A percentile compares a stretch with the other conserved stretches of the same genome.
Evolutionary conservation across 2,113 vertebrate species (phyloP).

Genomic region (Miniopterus natalensis): DNA sequence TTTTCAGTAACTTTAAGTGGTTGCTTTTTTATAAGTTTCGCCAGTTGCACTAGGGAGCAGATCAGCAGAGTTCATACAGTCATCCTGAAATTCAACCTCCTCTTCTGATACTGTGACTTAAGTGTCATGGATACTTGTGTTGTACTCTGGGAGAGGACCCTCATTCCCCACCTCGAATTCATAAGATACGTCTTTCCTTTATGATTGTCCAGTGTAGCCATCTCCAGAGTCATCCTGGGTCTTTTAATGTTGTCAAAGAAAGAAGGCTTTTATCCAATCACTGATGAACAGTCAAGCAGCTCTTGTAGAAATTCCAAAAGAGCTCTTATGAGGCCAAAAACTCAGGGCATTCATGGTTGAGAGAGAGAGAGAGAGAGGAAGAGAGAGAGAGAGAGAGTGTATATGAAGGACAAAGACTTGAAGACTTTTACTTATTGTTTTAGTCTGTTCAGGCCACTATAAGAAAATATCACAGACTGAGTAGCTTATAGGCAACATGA

Average conservation of each 20-base stretch:
- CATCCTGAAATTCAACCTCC: neutral
- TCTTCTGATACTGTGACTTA: neutral
- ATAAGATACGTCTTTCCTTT: neutral
- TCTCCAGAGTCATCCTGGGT: neutral
- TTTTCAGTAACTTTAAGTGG: neutral
- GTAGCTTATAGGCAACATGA: neutral
- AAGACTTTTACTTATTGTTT: neutral
- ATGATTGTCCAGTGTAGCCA: neutral
- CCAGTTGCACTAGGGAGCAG: neutral
- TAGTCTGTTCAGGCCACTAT: neutral
- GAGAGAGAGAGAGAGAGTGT: too few species aligned
- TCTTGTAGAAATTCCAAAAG: neutral
- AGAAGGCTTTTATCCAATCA: neutral
- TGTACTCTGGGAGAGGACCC: neutral
- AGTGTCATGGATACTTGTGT: neutral
- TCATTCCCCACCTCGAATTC: neutral
- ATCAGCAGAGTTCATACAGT: neutral
- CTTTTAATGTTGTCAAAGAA: neutral
- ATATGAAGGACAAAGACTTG: neutral
- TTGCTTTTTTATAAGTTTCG: neutral
- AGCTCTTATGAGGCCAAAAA: neutral
- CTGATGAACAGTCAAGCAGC: neutral
- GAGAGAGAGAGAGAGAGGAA: too few species aligned
- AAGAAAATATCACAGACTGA: neutral
- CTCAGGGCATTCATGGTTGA: neutral